Percentiles rank a stretch among this genome's conserved stretches.
Evolutionary conservation across 2,888 invertebrate genomes (phyloP).

Genomic region (Aplocera efformata): DNA sequence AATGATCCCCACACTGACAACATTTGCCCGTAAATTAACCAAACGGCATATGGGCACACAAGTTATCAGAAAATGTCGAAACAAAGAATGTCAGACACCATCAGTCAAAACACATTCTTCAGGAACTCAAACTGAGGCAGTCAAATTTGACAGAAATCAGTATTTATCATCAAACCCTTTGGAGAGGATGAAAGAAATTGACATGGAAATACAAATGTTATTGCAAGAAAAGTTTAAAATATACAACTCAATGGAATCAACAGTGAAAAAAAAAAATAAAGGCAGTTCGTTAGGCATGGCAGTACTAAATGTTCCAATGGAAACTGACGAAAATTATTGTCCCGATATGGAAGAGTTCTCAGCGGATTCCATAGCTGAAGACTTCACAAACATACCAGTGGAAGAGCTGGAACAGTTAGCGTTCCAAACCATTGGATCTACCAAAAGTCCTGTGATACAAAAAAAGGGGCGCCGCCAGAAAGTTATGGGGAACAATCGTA

Average conservation of each 20-base stretch:
- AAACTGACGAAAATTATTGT: slow-evolving; percentile 29
- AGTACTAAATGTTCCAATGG: slow-evolving; percentile 56
- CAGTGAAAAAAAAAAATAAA: slow-evolving; percentile 39
- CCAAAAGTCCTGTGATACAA: slow-evolving; percentile 29
- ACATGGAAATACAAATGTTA: slow-evolving; percentile 78
- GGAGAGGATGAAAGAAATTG: slow-evolving; percentile 82
- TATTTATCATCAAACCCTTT: slow-evolving; percentile 55
- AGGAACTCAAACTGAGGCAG: slow-evolving; percentile 53
- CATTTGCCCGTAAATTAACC: slow-evolving; percentile 32
- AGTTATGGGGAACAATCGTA: slow-evolving; percentile 34
- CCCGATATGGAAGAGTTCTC: slow-evolving; percentile 11
- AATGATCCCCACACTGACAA: slow-evolving; percentile 23
- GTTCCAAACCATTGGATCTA: slow-evolving; percentile 46
- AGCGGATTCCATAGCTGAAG: slow-evolving; percentile 58
- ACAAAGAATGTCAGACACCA: slow-evolving; percentile 55
- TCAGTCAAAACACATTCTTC: slow-evolving; percentile 35
- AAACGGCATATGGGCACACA: slow-evolving; percentile 46
- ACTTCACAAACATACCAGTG: slow-evolving; percentile 63
- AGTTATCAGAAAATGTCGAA: slow-evolving; percentile 40
- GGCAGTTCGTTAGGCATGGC: slow-evolving; percentile 58
- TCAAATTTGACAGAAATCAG: slow-evolving; percentile 30
- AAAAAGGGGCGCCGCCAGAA: slow-evolving; percentile 42
- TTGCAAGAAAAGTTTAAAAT: slow-evolving; percentile 80
- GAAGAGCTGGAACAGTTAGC: slow-evolving; percentile 69
- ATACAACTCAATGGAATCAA: slow-evolving; percentile 73